These are phyloP conservation scores for Apeltes quadracus DNA, from an alignment of 2,113 vertebrate genomes.

Conservation along the genomic window DNA sequence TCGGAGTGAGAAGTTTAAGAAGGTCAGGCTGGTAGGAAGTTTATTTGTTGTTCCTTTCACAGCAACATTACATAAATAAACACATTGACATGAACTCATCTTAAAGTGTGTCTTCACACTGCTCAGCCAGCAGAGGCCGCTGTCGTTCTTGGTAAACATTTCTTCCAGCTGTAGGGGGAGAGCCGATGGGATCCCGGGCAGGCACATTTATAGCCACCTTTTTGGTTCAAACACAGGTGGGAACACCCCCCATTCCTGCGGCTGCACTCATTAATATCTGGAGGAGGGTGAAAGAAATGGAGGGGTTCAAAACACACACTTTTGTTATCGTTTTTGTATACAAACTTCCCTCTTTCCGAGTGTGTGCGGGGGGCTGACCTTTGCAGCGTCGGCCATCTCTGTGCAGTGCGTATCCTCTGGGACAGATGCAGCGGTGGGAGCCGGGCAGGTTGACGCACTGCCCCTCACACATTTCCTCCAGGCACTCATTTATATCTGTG, in stretches of 20 bases:
- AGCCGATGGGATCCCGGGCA: constrained; percentile 65
- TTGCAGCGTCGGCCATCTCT: constrained; percentile 56
- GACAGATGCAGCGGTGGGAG: constrained; percentile 72
- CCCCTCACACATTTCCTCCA: constrained; percentile 66
- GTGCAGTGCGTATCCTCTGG: constrained; percentile 61
- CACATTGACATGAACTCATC: too few relatives aligned
- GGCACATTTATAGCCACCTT: constrained; percentile 67
- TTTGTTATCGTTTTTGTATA: neutral
- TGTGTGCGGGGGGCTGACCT: constrained; percentile 48
- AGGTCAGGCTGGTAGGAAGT: too few relatives aligned
- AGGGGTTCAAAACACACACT: neutral
- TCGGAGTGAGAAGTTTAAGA: too few relatives aligned
- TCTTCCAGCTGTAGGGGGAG: constrained; percentile 68
- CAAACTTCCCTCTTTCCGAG: neutral
- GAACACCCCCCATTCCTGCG: constrained; percentile 73
- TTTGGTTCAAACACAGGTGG: constrained; percentile 72
- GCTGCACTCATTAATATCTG: constrained; percentile 75
- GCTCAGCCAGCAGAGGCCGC: constrained; percentile 18
- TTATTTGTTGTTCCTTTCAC: too few relatives aligned
- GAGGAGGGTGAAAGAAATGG: neutral
- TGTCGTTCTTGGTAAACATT: constrained; percentile 49
- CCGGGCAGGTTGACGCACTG: constrained; percentile 74
- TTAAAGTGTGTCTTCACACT: neutral
- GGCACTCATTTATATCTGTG: constrained; percentile 72
- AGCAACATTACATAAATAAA: too few relatives aligned